phyloP scores from a whole-genome alignment of 2,888 invertebrate genomes.

The Melieria picta region DNA sequence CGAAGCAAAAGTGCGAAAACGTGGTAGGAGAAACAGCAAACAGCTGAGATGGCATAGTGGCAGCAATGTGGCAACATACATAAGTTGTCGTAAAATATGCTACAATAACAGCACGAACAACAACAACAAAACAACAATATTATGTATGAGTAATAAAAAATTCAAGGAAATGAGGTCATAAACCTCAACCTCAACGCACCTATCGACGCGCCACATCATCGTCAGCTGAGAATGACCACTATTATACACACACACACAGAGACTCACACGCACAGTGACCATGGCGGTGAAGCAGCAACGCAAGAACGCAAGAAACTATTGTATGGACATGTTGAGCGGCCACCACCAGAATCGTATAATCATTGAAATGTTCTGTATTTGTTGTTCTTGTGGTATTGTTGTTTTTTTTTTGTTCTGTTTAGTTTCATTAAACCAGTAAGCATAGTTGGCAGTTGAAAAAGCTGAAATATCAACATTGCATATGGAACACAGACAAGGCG shows the following conservation, averaged over 20 bases:
- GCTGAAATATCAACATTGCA: no score
- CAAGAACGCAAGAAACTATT: neutral
- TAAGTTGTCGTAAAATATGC: conserved; percentile 2
- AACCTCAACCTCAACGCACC: conserved; percentile 9
- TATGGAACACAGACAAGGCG: no score
- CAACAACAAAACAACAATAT: neutral
- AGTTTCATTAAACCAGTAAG: no score
- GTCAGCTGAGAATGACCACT: no score
- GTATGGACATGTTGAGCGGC: neutral
- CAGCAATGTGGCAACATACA: neutral
- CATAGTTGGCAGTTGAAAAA: no score
- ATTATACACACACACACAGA: neutral
- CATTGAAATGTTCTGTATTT: neutral
- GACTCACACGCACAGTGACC: neutral
- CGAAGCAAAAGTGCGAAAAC: no score
- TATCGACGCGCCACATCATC: neutral
- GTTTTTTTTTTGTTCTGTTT: no score
- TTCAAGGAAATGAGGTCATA: conserved; percentile 19
- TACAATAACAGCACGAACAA: neutral
- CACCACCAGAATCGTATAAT: neutral
- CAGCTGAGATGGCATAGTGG: no score
- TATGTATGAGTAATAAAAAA: neutral
- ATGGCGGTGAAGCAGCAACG: neutral
- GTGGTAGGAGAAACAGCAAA: no score
- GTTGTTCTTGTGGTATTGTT: no score